Conservation (phyloP, 2,797 vertebrate species). For the Hozukius guyotensis region DNA sequence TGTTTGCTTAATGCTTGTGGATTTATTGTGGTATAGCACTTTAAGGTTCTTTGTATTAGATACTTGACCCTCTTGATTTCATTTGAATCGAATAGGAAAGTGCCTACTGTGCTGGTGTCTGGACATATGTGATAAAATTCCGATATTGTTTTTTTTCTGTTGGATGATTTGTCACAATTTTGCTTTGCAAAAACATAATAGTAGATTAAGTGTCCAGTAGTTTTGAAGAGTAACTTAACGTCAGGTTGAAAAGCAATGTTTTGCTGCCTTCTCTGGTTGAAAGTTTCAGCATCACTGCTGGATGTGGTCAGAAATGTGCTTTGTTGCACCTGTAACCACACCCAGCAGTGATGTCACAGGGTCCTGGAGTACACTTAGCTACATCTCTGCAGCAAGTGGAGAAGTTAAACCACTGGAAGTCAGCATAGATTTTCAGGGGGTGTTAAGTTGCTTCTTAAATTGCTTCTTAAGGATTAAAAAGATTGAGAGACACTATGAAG, state of each 20-base stretch:
- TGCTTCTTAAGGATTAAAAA: not conserved
- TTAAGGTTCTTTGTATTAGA: accelerated
- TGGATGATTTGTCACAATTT: not conserved
- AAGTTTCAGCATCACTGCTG: not conserved
- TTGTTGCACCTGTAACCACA: no score
- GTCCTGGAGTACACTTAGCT: not conserved
- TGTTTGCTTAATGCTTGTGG: not conserved
- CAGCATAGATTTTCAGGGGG: not conserved
- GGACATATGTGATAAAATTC: not conserved
- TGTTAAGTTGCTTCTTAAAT: not conserved
- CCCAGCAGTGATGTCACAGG: no score
- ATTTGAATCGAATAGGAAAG: no score
- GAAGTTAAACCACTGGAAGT: not conserved
- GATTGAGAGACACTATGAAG: not conserved
- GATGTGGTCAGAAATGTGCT: accelerated
- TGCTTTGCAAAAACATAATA: not conserved
- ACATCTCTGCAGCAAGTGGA: not conserved
- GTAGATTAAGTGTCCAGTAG: not conserved
- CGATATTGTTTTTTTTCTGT: not conserved
- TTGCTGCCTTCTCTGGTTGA: not conserved
- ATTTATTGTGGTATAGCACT: not conserved
- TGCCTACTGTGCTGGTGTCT: not conserved
- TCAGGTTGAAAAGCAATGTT: no score
- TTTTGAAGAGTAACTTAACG: not conserved
- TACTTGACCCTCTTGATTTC: no score